phyloP scores from a whole-genome alignment of 2,113 vertebrate genomes.

The Sander lucioperca region DNA sequence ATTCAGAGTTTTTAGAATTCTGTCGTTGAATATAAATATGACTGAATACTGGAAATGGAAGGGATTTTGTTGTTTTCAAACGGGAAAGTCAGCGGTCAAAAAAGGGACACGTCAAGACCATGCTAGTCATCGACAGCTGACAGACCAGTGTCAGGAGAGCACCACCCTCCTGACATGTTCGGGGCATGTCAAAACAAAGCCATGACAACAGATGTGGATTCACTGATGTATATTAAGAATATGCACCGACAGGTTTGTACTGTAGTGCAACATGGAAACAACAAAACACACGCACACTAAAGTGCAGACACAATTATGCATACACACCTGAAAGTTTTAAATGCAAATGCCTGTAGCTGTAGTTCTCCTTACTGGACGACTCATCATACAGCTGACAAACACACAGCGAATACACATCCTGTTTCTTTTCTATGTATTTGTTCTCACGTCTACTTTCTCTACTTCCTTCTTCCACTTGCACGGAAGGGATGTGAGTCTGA shows the following conservation, averaged over 20 bases:
- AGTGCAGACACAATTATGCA: not conserved
- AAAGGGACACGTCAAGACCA: slow-evolving; percentile 27
- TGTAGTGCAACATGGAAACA: not conserved
- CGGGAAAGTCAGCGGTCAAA: slow-evolving; percentile 3
- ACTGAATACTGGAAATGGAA: not conserved
- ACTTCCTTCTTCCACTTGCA: not conserved
- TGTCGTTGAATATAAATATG: not conserved
- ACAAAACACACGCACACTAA: not conserved
- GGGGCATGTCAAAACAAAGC: slow-evolving; percentile 49
- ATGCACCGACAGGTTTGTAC: slow-evolving; percentile 8
- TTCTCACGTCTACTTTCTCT: not conserved
- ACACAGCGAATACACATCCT: not conserved
- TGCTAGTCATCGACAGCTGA: slow-evolving; percentile 12
- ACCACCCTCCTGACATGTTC: slow-evolving; percentile 30
- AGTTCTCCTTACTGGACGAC: not conserved
- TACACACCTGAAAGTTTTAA: not conserved
- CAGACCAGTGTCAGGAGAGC: slow-evolving; percentile 26
- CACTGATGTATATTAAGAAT: slow-evolving; percentile 24
- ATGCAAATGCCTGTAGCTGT: not conserved
- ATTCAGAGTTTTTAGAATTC: not conserved
- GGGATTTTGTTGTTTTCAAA: not conserved
- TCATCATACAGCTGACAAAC: slow-evolving; percentile 8
- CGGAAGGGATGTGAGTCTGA: not conserved
- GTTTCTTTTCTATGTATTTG: not conserved
- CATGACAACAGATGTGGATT: slow-evolving; percentile 43